Base-by-base conservation (phyloP, 1,140 invertebrate genomes). In the Xylocopa sonorina region DNA sequence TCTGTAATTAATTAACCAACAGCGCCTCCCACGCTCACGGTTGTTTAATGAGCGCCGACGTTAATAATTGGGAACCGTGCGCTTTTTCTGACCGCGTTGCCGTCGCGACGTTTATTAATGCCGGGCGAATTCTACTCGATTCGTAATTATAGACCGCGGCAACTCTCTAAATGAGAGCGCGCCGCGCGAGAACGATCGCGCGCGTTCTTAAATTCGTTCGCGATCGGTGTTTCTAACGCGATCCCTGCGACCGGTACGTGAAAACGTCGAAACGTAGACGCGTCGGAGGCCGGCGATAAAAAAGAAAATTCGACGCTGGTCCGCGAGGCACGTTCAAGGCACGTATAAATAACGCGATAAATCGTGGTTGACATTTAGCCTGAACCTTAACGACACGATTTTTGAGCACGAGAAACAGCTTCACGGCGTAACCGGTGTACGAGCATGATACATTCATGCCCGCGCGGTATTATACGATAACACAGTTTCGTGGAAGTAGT, bases 1-100 rank as follows among this genome's bases (percentile, higher is more conserved):
- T 78, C 72, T 87, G 89, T 89, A 89, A 91, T 90, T 90, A 90
- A 92, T 91, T 88, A 87, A 89, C 88, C 86, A 89, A 91, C 83
- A 82, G 84, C 66, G 78, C 38, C 75, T 78, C 81, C 81, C 75
- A 48, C 73, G 55, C n/a, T n/a, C n/a, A n/a, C 82, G 63, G 80
- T 81, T 81, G 82, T 86, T 84, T 85, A 83, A 81, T 81, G 79
- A 81, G 60, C 41, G 24, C 53, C 55, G 5, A 10, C 7, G 64
- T 60, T 75, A 29, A 60, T 76, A 79, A 86, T 67, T 57, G 50
- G 32, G 46, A 18, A 58, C 24, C 10, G 34, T 27, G 0, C 9
- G 12, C 32, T 14, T 1, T 51, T 60, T 38, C 6, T 32, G 24
- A 34, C 12, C 38, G 6, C 10, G 24, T 1, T 7, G 27, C 34